Conservation (phyloP, 2,888 invertebrate genomes). For the Aelia acuminata region DNA sequence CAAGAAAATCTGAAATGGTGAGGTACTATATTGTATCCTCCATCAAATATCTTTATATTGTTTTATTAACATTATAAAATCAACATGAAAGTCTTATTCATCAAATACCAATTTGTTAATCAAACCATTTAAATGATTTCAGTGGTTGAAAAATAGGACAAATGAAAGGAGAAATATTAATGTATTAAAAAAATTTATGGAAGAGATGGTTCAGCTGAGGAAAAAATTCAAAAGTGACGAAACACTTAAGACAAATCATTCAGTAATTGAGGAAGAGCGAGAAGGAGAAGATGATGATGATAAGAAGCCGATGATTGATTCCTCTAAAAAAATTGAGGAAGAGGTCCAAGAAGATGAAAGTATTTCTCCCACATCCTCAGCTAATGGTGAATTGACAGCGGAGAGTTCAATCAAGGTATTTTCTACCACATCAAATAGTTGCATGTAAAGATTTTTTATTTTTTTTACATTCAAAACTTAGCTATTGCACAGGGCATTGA, state of each 20-base stretch:
- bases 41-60: too few species aligned
- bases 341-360: neutral
- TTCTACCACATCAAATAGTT: too few species aligned
- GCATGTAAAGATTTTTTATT: too few species aligned
- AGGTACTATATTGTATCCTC: too few species aligned
- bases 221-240: neutral
- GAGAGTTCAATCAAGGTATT: neutral
- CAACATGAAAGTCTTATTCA: too few species aligned
- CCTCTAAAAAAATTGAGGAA: neutral
- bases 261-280: neutral
- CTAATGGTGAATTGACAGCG: neutral
- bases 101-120: too few species aligned
- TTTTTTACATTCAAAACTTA: neutral
- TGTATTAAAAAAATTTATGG: slow-evolving; percentile 50
- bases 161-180: slow-evolving; percentile 45
- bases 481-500: neutral
- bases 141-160: slow-evolving; percentile 49
- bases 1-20: too few species aligned
- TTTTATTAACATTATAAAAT: too few species aligned
- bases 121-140: too few species aligned
- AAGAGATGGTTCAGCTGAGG: slow-evolving; percentile 36
- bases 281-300: neutral
- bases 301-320: neutral
- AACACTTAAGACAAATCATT: neutral
- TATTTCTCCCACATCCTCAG: neutral